Base-by-base conservation (phyloP, 2,113 vertebrate genomes). In the Alethe castanea region DNA sequence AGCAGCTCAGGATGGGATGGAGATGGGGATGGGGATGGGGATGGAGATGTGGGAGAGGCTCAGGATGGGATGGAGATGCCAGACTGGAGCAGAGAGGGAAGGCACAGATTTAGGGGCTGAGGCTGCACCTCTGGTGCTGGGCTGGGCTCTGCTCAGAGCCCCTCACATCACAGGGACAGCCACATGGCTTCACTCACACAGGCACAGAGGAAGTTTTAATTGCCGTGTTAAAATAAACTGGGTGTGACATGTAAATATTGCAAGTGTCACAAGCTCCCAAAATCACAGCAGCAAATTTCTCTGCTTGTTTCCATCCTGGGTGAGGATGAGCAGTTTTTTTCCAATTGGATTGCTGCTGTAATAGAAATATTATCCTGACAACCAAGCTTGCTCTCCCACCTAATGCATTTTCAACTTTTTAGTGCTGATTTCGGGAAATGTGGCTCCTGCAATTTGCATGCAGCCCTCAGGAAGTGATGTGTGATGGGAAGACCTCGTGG, bases 391-490 rank as follows among this genome's bases (percentile, higher is more conserved):
- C 83, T 96, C 94, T 76, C 87, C 26, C 80, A 79, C 48, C 90
- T 94, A 94, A 92, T 94, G 69, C 18, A 36, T 80, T 94, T 96
- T 83, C 62, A 86, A 76, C 74, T 92, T 93, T 92, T 94, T 92
- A 18, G 80, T 95, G 97, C 66, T 94, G 88, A 96, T 96, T 98
- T 94, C 10, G 60, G 95, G 80, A 95, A 81, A 87, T 76, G 36
- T 5, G 19, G 81, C 88, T 90, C 65, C 71, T 92, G 85, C 82
- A 88, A 69, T 97, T 97, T 93, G 90, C 84, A 94, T 62, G 64
- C 67, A 35, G 84, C 31, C 45, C 78, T 74, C 45, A 33, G 94
- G 96, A 96, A 95, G 83, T 11, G 35, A 82, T 52, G 26, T 25
- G 19, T 82, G 81, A 35, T 31, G 74, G 66, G 88, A 91, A 67